These are phyloP conservation scores for Cephalopterus ornatus DNA, from an alignment of 2,113 vertebrate species.

Conservation along the genomic window DNA sequence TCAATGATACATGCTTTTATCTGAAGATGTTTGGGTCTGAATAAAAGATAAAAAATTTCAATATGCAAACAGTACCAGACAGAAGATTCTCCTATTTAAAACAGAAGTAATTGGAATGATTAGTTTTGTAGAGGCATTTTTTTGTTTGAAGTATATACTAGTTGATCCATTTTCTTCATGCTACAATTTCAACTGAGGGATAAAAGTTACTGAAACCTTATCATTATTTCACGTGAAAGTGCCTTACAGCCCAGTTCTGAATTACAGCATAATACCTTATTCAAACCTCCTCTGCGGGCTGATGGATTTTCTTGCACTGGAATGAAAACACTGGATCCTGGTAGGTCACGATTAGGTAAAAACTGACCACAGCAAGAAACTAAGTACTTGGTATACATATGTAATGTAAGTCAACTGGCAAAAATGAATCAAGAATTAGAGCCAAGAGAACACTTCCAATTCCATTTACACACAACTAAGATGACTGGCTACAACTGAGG, in stretches of 20 bases:
- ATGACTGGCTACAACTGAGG: background rate
- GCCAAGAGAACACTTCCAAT: background rate
- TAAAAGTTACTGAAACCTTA: background rate
- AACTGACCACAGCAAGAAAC: background rate
- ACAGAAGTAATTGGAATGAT: background rate
- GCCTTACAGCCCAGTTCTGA: background rate
- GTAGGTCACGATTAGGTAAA: background rate
- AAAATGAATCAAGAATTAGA: background rate
- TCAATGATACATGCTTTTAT: background rate
- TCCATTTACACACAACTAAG: background rate
- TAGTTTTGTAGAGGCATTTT: background rate
- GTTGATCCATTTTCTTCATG: background rate
- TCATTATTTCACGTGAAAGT: background rate
- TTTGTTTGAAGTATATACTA: background rate
- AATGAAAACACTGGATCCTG: background rate
- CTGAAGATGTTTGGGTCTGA: conserved; percentile 45
- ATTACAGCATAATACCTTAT: background rate
- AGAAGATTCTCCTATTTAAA: background rate
- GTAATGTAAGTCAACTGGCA: background rate
- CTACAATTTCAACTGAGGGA: background rate
- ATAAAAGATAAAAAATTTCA: background rate
- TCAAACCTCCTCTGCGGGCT: background rate
- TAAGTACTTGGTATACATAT: background rate
- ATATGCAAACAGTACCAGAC: background rate
- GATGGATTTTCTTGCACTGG: background rate